phyloP scores from a whole-genome alignment of 2,888 invertebrate genomes.

The Eledona agricola region DNA sequence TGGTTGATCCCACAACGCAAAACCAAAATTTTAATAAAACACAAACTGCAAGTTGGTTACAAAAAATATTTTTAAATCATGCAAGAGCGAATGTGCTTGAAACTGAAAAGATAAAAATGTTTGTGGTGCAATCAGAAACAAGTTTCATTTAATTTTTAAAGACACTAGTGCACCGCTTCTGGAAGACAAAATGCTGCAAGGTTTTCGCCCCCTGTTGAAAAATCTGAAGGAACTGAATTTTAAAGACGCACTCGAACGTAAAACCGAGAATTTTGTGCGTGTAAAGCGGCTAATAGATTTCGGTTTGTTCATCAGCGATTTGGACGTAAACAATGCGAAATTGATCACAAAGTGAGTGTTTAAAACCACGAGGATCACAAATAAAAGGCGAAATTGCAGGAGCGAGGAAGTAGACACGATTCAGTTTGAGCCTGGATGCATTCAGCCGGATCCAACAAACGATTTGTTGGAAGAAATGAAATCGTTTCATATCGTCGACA shows the following conservation, averaged over 20 bases:
- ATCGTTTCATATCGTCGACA: slow-evolving; percentile 62
- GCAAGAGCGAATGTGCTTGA: too few species aligned
- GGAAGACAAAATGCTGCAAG: slow-evolving; percentile 82
- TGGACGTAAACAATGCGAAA: slow-evolving; percentile 60
- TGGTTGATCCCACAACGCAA: too few species aligned
- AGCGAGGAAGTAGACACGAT: slow-evolving; percentile 52
- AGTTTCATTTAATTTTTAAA: slow-evolving; percentile 53
- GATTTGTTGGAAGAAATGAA: slow-evolving; percentile 67
- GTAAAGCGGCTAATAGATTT: slow-evolving; percentile 65
- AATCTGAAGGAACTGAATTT: slow-evolving; percentile 68
- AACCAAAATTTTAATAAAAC: too few species aligned
- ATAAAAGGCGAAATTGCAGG: slow-evolving; percentile 42
- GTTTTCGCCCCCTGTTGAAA: slow-evolving; percentile 77
- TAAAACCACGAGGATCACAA: slow-evolving; percentile 34
- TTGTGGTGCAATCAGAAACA: too few species aligned
- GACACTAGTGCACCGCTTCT: slow-evolving; percentile 74
- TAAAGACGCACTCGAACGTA: slow-evolving; percentile 60
- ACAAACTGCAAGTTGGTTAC: too few species aligned
- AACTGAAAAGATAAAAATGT: too few species aligned
- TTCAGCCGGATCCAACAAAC: slow-evolving; percentile 62
- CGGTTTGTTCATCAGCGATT: slow-evolving; percentile 64
- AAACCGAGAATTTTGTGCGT: slow-evolving; percentile 63
- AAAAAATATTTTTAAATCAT: too few species aligned
- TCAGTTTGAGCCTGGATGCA: slow-evolving; percentile 61
- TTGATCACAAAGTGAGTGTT: slow-evolving; percentile 55